Base-by-base conservation (phyloP, 2,797 vertebrate genomes). In the Dendrocincla tyrannina region DNA sequence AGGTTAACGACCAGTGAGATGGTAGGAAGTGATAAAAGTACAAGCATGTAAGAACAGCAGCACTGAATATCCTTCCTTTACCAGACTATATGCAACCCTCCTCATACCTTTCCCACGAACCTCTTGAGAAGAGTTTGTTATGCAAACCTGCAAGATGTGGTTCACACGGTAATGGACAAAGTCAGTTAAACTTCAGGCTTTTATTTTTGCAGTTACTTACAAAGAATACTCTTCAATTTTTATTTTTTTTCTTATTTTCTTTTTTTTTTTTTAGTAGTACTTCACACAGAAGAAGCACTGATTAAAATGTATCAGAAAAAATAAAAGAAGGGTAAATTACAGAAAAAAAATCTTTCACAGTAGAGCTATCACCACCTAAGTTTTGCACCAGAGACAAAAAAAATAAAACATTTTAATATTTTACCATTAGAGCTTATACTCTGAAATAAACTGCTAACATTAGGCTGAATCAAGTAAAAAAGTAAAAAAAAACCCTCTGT, bases 1-100 rank as follows among this genome's bases (percentile, higher is more conserved):
- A 97, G 97, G 97, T 97, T 90, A 95, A 94, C 95, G 91, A 96
- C 95, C 96, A 96, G 86, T 91, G 93, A 93, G 97, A 98, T 97
- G 97, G 88, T 96, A 97, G 96, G 97, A 96, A 97, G 92, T 89
- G 98, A 98, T 98, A 98, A 98, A 91, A 55, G 25, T 60, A 73
- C 47, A 62, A 92, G 76, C 80, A 80, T 89, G 95, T 94, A 90
- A 88, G 88, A 94, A 60, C 88, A 95, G 89, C 83, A 83, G 94
- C 70, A 58, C 41, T 46, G 68, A 96, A 96, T 96, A 97, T 97
- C 96, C 96, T 97, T 95, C 84, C 93, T 92, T 85, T 80, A 85
- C 87, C 85, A 97, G 81, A 69, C 37, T 75, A 2, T 52, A 41
- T 74, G 69, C 75, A 91, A 28, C 62, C 60, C 74, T 88, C 25